Conservation (phyloP, 2,113 vertebrate genomes). For the Cariama cristata region DNA sequence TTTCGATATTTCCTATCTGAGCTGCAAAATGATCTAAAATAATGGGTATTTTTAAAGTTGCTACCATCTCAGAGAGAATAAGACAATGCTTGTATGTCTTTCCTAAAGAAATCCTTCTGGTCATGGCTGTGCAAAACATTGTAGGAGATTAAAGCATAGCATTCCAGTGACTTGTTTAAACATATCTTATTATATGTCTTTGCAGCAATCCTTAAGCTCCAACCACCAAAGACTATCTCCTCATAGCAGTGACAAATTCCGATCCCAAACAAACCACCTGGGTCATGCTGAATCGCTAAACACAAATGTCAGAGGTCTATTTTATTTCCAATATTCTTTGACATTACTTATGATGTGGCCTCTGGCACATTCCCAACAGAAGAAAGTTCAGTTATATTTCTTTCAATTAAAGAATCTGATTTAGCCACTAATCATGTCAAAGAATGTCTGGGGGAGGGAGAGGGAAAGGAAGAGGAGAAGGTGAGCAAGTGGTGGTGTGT, state of each 20-base stretch:
- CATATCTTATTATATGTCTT: slow-evolving; percentile 48
- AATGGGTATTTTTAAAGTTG: background rate
- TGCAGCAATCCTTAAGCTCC: slow-evolving; percentile 51
- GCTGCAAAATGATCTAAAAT: background rate
- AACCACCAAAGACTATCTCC: slow-evolving; percentile 1
- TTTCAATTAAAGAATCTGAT: slow-evolving; percentile 52
- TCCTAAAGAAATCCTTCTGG: slow-evolving; percentile 47
- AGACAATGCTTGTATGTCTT: background rate
- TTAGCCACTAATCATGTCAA: slow-evolving; percentile 56
- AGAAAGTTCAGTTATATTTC: slow-evolving; percentile 57
- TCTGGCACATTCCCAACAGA: slow-evolving; percentile 36
- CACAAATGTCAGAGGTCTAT: slow-evolving; percentile 53
- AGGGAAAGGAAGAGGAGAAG: slow-evolving; percentile 14
- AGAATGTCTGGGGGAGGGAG: slow-evolving; percentile 66
- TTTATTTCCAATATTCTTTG: slow-evolving; percentile 23
- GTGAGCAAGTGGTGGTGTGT: background rate
- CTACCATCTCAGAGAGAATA: background rate
- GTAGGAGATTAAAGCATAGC: slow-evolving; percentile 49
- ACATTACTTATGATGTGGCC: slow-evolving; percentile 41
- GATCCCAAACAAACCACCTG: slow-evolving; percentile 17
- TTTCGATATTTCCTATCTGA: background rate
- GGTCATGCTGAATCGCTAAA: background rate
- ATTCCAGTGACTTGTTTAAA: slow-evolving; percentile 65
- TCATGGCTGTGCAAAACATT: slow-evolving; percentile 4
- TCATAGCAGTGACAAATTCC: slow-evolving; percentile 52